phyloP scores from a whole-genome alignment of 2,797 vertebrate genomes.

The Lophotriccus pileatus region DNA sequence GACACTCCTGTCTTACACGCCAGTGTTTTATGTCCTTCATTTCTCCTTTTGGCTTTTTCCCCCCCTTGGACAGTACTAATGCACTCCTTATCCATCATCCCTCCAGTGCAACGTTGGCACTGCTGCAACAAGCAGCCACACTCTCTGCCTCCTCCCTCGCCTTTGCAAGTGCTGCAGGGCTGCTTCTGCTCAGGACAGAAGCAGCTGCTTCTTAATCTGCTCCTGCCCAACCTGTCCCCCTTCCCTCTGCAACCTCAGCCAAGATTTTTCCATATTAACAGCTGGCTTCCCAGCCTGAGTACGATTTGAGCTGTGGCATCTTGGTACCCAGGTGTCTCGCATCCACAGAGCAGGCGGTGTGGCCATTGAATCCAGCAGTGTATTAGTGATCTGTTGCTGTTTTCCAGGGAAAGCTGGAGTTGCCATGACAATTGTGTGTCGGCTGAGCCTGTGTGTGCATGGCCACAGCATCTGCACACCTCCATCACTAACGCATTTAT shows the following conservation, averaged over 20 bases:
- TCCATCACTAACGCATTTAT: not conserved
- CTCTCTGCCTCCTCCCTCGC: not conserved
- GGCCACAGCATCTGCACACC: not conserved
- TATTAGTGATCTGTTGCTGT: not conserved
- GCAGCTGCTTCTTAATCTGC: not conserved
- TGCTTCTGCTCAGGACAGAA: not conserved
- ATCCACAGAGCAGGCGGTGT: not conserved
- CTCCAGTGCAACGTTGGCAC: accelerated
- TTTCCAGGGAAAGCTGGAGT: not conserved
- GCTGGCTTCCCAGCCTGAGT: not conserved
- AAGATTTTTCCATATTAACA: not conserved
- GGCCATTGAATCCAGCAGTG: not conserved
- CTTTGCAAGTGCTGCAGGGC: not conserved
- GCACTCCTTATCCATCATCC: not conserved
- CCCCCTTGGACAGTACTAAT: not conserved
- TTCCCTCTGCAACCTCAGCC: not conserved
- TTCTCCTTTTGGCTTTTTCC: not conserved
- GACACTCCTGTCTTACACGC: not conserved
- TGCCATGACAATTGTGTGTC: slow-evolving; percentile 11
- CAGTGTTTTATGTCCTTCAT: not conserved
- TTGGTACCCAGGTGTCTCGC: not conserved
- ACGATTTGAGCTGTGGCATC: not conserved
- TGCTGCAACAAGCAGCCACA: not conserved
- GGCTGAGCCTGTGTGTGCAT: accelerated
- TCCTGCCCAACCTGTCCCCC: accelerated